Evolutionary conservation across 2,888 invertebrate genomes (phyloP), one percentile per base, ranked within the genome.

Genomic region (Nasonovia ribisnigri): DNA sequence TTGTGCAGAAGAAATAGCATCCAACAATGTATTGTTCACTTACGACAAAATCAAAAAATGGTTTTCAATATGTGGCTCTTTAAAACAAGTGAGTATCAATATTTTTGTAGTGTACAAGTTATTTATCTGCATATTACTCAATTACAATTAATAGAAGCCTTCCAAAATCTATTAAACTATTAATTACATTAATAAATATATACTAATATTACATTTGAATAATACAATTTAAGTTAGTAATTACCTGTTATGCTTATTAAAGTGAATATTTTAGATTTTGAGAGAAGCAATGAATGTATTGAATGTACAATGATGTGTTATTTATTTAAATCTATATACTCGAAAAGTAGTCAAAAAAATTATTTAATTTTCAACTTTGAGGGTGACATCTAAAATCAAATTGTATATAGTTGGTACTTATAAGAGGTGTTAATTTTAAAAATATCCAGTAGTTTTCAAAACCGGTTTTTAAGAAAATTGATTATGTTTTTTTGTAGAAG

Each of bases 1-100:
- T 43, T 36, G 46, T 84, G 84, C 93, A 5, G 36, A 93, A 93
- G 90, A 90, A 48, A 48, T 93, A 57, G 90, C 90, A 13, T 86
- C 48, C 10, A 90, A 60, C 26, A 90, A 86, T 90, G 13, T 42
- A 84, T 86, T 90, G 6, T 93, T 93, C 42, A 84, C 90, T 57
- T 93, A 90, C 57, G 84, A 93, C 60, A 86, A 84, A 77, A 84
- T 13, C 10, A 93, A 90, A 60, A 93, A 93, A 60, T 93, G 93
- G 93, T 93, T 90, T 86, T 86, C 93, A 84, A 46, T 90, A 20
- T 36, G 84, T 48, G 57, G 90, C 42, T 84, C 90, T 60, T 86
- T 60, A 36, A 89, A 93, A 90, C 90, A 93, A 60, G 93, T 93
- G 60, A 93, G 84, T 90, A 46, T 42, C 29, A 48, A 92, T 87